Evolutionary conservation across 2,888 invertebrate genomes (phyloP).

Genomic region (Cerastoderma edule): DNA sequence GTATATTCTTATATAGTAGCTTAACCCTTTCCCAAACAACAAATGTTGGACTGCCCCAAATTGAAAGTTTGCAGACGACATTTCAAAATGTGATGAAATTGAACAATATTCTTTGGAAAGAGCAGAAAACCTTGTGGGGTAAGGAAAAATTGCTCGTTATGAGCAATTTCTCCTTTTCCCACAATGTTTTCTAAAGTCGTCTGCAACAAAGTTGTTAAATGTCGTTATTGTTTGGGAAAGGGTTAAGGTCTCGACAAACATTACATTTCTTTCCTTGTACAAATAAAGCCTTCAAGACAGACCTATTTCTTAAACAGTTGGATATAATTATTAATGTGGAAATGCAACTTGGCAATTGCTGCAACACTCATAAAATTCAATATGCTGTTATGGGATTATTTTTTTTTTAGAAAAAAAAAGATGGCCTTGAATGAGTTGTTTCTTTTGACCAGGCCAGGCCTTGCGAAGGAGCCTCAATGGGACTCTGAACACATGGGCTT

Average conservation of each 20-base stretch:
- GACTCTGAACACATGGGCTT: too few relatives aligned
- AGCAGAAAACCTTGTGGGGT: not conserved
- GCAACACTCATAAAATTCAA: too few relatives aligned
- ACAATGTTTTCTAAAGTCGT: not conserved
- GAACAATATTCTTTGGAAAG: not conserved
- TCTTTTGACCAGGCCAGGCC: too few relatives aligned
- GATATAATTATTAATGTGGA: not conserved
- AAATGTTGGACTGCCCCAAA: not conserved
- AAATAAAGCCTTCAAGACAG: not conserved
- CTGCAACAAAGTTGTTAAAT: too few relatives aligned
- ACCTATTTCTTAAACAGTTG: not conserved
- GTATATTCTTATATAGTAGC: not conserved
- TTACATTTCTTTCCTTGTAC: not conserved
- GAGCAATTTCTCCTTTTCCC: slow-evolving; percentile 10
- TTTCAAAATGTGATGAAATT: too few relatives aligned
- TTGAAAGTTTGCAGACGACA: not conserved
- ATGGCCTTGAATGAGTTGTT: too few relatives aligned
- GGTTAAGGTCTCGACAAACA: not conserved
- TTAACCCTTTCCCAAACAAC: not conserved
- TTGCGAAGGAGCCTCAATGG: too few relatives aligned
- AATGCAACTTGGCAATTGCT: slow-evolving; percentile 1
- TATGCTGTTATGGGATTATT: too few relatives aligned
- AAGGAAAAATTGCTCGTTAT: slow-evolving; percentile 1
- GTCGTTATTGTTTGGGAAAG: not conserved
- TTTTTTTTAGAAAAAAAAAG: too few relatives aligned